phyloP scores from a whole-genome alignment of 1,140 invertebrate species.

The Chlorops oryzae region DNA sequence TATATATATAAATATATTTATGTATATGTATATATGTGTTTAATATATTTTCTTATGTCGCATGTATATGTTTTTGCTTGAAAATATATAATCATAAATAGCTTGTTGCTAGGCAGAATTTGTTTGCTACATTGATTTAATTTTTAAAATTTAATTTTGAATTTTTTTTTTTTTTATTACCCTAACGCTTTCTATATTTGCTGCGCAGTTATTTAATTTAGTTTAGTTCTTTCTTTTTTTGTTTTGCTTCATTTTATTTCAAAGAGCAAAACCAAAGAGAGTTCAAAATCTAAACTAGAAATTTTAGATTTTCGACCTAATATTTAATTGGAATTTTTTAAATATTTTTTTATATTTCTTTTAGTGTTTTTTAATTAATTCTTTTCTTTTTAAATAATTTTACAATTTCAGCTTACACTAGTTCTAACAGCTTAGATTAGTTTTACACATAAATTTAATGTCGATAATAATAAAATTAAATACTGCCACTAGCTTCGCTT shows the following conservation, averaged over 20 bases:
- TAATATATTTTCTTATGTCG: too few species aligned
- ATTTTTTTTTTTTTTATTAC: conserved; percentile 3
- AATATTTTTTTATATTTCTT: conserved; percentile 7
- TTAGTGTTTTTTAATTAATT: conserved; percentile 9
- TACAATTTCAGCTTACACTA: conserved; percentile 8
- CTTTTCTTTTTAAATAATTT: conserved; percentile 10
- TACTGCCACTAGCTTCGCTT: conserved; percentile 4
- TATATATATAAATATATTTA: too few species aligned
- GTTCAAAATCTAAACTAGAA: not conserved
- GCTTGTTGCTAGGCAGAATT: too few species aligned
- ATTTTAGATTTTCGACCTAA: not conserved
- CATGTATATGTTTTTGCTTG: too few species aligned
- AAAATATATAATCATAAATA: too few species aligned
- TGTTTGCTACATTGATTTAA: conserved; percentile 5
- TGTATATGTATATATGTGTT: too few species aligned
- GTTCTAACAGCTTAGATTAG: conserved; percentile 7
- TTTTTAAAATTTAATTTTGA: conserved; percentile 4
- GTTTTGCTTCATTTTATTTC: conserved; percentile 1
- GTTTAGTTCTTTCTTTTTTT: conserved; percentile 9
- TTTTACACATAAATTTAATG: conserved; percentile 4
- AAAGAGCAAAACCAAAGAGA: conserved; percentile 5
- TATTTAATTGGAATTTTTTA: not conserved
- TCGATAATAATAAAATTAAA: not conserved
- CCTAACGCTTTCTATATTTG: not conserved
- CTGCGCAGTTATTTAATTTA: not conserved